Percentiles rank a stretch among this genome's conserved stretches.
phyloP scores from a whole-genome alignment of 1,140 invertebrate genomes.

The Scaptomyza montana region DNA sequence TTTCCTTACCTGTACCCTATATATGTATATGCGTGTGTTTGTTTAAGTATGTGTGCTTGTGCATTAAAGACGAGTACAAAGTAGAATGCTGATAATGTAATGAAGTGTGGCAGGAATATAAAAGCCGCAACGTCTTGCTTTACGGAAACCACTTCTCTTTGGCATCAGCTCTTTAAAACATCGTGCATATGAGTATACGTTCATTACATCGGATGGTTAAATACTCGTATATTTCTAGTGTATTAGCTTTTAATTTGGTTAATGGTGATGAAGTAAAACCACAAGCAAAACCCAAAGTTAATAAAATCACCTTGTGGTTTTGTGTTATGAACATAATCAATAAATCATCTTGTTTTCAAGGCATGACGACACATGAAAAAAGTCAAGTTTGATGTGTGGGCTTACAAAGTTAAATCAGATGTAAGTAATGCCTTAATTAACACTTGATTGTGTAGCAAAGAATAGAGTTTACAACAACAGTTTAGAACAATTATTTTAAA shows the following conservation, averaged over 20 bases:
- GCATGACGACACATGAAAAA: background rate
- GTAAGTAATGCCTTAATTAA: too few species aligned
- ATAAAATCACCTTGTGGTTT: slow-evolving; percentile 17
- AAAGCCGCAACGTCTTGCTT: slow-evolving; percentile 23
- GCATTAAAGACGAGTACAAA: background rate
- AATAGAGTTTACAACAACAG: too few species aligned
- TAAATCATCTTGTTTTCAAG: background rate
- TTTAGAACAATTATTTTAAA: too few species aligned
- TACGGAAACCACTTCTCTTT: background rate
- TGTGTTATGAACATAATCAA: slow-evolving; percentile 8
- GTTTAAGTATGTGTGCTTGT: background rate
- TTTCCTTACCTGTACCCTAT: slow-evolving; percentile 1
- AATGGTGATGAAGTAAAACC: slow-evolving; percentile 13
- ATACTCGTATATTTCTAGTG: slow-evolving; percentile 7
- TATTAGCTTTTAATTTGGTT: slow-evolving; percentile 36
- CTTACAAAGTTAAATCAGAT: too few species aligned
- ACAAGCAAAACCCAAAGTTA: slow-evolving; percentile 1
- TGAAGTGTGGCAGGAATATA: slow-evolving; percentile 37
- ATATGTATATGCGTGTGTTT: background rate
- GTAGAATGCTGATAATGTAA: slow-evolving; percentile 33
- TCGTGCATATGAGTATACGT: background rate
- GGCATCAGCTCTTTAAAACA: background rate
- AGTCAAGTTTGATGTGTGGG: background rate
- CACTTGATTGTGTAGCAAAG: too few species aligned
- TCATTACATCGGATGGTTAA: slow-evolving; percentile 11